These are phyloP conservation scores for Chloroceryle inda DNA, from an alignment of 2,797 vertebrate species.

Conservation along the genomic window DNA sequence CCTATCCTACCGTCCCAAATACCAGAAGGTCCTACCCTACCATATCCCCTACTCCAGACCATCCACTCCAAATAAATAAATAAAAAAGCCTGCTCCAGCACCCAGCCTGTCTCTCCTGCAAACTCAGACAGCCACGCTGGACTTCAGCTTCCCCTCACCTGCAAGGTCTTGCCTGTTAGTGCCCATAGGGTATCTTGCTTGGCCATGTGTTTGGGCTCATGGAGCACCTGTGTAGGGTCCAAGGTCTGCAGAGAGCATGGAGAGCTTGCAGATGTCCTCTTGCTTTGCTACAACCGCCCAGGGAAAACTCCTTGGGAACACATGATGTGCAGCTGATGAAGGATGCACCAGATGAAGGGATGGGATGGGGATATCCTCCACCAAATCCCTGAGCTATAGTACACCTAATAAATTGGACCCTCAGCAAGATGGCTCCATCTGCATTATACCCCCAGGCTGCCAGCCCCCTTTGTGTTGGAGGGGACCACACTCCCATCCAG, in stretches of 20 bases:
- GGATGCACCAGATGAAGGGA: neutral
- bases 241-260: neutral
- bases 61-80: neutral
- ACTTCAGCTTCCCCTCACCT: neutral
- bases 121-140: neutral
- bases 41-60: neutral
- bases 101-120: neutral
- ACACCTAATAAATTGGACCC: fast-evolving
- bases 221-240: neutral
- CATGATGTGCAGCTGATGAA: neutral
- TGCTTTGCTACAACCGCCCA: neutral
- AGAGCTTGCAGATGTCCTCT: neutral
- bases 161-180: neutral
- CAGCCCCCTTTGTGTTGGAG: fast-evolving
- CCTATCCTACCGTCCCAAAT: neutral
- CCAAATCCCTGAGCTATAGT: neutral
- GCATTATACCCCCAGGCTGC: neutral
- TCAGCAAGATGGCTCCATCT: neutral
- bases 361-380: neutral
- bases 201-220: fast-evolving
- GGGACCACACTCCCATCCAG: neutral
- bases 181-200: neutral
- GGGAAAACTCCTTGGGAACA: neutral
- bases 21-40: neutral
- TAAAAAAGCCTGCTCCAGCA: neutral